Percentiles rank a stretch among this genome's conserved stretches.
Conservation (phyloP, 35 echinoderm and acorn worm genomes). For the Nesometra sesokonis region DNA sequence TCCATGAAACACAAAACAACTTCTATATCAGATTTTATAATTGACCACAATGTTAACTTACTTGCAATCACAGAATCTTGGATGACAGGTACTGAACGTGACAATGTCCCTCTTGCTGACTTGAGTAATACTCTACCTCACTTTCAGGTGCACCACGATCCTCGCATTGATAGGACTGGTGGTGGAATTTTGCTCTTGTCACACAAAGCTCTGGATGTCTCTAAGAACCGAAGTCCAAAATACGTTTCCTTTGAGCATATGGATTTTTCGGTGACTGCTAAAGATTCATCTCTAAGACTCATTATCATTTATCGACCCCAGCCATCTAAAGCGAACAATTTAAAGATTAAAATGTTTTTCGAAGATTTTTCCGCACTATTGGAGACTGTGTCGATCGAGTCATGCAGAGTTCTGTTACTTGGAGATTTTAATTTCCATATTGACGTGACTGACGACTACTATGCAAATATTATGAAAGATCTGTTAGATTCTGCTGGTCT, state of each 20-base stretch:
- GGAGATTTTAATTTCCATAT: no score
- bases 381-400: no score
- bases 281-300: neutral
- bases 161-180: neutral
- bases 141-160: constrained; percentile 5
- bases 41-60: constrained; percentile 16
- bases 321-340: constrained; percentile 11
- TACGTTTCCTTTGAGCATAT: constrained; percentile 21
- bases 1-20: no score
- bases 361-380: constrained; percentile 3
- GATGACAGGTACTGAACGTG: constrained; percentile 17
- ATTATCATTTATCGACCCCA: constrained; percentile 19
- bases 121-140: constrained; percentile 29
- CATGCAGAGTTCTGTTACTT: no score
- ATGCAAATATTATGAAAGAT: neutral
- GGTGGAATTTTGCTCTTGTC: constrained; percentile 15
- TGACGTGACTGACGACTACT: neutral
- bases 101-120: constrained; percentile 27
- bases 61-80: constrained; percentile 34
- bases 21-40: constrained; percentile 35
- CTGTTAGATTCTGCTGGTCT: neutral
- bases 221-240: neutral
- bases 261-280: constrained; percentile 19
- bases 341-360: neutral
- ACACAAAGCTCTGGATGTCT: neutral